Evolutionary conservation across 2,113 vertebrate species (phyloP), one percentile per base, ranked within the genome.

Genomic region (Fukomys damarensis): DNA sequence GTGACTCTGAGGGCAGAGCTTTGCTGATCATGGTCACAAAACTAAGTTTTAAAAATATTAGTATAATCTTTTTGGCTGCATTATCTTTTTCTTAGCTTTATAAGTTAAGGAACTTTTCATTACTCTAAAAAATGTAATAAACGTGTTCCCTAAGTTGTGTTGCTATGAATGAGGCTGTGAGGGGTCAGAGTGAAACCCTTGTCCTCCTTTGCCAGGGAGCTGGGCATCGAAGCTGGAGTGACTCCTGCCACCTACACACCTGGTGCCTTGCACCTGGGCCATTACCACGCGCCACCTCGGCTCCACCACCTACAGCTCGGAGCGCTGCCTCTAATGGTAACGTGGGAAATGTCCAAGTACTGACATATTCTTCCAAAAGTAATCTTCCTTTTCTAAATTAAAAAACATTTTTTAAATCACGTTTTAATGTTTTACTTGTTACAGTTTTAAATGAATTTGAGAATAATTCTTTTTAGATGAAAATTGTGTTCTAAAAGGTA

Each of bases 221-320:
- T 99, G 97, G 99, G 99, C 97, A 99, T 99, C 46, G 99, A 99
- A 98, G 99, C 99, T 97, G 99, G 99, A 87, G 99, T 99, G 98
- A 99, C 99, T 43, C 99, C 99, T 97, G 99, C 99, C 32, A 99
- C 99, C 3, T 99, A 99, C 59, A 99, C 99, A 86, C 99, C 99
- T 91, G 99, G 99, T 93, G 99, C 99, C 83, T 98, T 99, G 98
- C 99, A 99, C 98, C 91, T 99, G 98, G 99, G 99, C 96, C 99
- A 99, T 98, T 99, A 99, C 98, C 99, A 99, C 17, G 98, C 99
- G 54, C 99, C 99, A 81, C 99, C 99, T 90, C 99, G 99, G 98
- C 99, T 99, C 97, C 99, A 99, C 98, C 99, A 99, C 98, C 98
- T 99, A 96, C 99, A 99, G 92, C 98, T 99, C 70, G 99, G 99